These are phyloP conservation scores for Lepidocyrtoides sp. DNA, from an alignment of 2,888 invertebrate species.

Conservation along the genomic window DNA sequence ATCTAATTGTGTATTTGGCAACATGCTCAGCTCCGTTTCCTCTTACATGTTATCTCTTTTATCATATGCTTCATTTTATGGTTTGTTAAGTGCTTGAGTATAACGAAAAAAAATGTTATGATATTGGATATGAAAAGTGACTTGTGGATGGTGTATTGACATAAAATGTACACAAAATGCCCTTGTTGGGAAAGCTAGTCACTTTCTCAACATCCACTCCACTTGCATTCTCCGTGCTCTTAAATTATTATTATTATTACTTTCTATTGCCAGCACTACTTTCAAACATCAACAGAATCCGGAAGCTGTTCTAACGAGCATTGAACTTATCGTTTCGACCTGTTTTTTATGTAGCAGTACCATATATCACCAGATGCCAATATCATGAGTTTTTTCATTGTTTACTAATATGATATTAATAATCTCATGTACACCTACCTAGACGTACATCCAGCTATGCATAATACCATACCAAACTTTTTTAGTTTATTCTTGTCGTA, in stretches of 20 bases:
- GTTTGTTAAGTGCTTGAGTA: slow-evolving; percentile 2
- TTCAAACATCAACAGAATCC: not conserved
- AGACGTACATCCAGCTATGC: not conserved
- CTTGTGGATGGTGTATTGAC: not conserved
- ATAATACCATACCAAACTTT: not conserved
- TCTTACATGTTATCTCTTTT: not conserved
- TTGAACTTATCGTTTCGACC: not conserved
- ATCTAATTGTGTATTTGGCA: slow-evolving; percentile 12
- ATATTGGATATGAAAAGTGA: not conserved
- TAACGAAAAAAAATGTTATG: slow-evolving; percentile 4
- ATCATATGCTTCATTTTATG: slow-evolving; percentile 29
- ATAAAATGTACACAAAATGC: slow-evolving; percentile 20
- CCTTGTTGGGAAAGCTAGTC: not conserved
- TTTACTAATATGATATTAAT: not conserved
- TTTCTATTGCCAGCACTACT: not conserved
- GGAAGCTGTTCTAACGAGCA: slow-evolving; percentile 19
- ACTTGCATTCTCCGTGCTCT: not conserved
- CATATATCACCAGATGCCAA: not conserved
- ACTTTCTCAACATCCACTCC: not conserved
- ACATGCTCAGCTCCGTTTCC: not conserved
- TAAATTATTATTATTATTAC: not conserved
- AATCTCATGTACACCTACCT: not conserved
- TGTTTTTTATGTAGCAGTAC: not conserved
- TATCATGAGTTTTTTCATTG: not conserved
- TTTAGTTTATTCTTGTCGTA: not conserved